Evolutionary conservation across 1,140 invertebrate species (phyloP), one percentile per base, ranked within the genome.

Genomic region (Copidosoma floridanum): DNA sequence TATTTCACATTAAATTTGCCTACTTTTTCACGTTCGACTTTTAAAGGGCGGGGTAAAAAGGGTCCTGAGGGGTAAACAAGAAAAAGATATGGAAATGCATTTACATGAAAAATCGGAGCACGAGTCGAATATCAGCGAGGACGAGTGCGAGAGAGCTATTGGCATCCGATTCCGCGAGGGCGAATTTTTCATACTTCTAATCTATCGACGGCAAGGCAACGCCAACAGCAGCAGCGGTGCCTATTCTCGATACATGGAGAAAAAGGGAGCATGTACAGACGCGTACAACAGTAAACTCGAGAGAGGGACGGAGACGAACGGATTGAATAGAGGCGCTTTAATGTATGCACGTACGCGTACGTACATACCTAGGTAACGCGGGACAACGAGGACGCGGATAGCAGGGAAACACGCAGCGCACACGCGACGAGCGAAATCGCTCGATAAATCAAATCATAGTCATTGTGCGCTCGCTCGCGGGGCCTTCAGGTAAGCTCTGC

Each of bases 381-480:
- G 6, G 35, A 53, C 32, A n/a, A n/a, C n/a, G n/a, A n/a, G n/a
- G n/a, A n/a, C n/a, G n/a, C n/a, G n/a, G n/a, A n/a, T n/a, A n/a
- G n/a, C n/a, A n/a, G n/a, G n/a, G n/a, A n/a, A n/a, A n/a, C n/a
- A n/a, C n/a, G n/a, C n/a, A n/a, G n/a, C n/a, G n/a, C n/a, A n/a
- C n/a, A n/a, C n/a, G n/a, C n/a, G n/a, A 50, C 57, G 55, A 73
- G 62, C 67, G 66, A 71, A 71, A 73, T 76, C 68, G 70, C 48
- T 75, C 73, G 71, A 76, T 77, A 76, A 78, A 77, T 77, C 76
- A 77, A 78, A 78, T 78, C 72, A 76, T 64, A 68, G 66, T 75
- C 69, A 78, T 78, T 77, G 74, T 76, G 61, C 52, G 37, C n/a
- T n/a, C n/a, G n/a, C n/a, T n/a, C n/a, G 64, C 63, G 63, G 68